Conservation (phyloP, 2,113 vertebrate species). For the Chionodraco myersi region DNA sequence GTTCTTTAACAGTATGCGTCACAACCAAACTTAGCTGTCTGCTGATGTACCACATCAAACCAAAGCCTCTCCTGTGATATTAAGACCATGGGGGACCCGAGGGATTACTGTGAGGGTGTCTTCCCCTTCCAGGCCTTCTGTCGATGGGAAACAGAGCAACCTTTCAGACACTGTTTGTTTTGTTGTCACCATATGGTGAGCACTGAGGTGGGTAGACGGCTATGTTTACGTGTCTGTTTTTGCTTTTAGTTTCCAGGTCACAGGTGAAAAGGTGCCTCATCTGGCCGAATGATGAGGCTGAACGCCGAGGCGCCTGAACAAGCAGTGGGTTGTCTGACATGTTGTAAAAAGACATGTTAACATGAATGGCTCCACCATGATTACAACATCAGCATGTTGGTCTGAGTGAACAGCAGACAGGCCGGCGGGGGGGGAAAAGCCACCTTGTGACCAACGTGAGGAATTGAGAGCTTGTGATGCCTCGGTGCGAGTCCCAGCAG, state of each 20-base stretch:
- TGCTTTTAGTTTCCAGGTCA: conserved; percentile 33
- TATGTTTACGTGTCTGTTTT: conserved; percentile 31
- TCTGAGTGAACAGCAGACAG: conserved; percentile 16
- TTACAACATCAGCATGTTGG: conserved; percentile 4
- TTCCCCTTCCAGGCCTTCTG: conserved; percentile 10
- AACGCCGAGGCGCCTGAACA: conserved; percentile 8
- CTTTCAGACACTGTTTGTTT: conserved; percentile 48
- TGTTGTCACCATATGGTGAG: conserved; percentile 40
- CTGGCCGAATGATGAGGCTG: conserved; percentile 32
- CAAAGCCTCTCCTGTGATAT: conserved; percentile 16
- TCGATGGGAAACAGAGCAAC: conserved; percentile 39
- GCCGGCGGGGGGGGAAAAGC: neutral
- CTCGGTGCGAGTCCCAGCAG: neutral
- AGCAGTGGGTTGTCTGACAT: conserved; percentile 12
- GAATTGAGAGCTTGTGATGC: conserved; percentile 31
- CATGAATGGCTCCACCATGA: neutral
- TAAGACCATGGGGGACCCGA: conserved; percentile 1
- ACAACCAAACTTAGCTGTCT: conserved; percentile 12
- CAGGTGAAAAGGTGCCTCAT: conserved; percentile 50
- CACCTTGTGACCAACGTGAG: conserved; percentile 38
- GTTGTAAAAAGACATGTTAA: neutral
- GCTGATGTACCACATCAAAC: conserved; percentile 50
- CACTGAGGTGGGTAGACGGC: neutral
- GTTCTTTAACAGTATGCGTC: conserved; percentile 4
- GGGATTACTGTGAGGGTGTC: neutral